Conservation (phyloP, 2,113 vertebrate species). For the Crypturellus undulatus region DNA sequence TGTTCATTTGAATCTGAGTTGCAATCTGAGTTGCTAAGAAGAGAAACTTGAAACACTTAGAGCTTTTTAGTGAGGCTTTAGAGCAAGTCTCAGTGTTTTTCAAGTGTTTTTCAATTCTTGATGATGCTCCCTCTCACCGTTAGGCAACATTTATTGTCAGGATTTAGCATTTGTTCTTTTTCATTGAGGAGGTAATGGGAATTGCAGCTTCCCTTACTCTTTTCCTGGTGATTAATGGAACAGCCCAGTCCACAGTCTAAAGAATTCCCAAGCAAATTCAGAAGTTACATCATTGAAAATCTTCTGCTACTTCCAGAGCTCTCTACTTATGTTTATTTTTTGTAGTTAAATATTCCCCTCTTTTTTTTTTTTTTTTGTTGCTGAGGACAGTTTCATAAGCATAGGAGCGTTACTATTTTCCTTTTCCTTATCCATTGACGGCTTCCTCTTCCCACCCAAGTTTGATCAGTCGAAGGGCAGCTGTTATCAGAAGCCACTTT, state of each 20-base stretch:
- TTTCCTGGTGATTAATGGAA: not conserved
- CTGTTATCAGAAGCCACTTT: slow-evolving; percentile 21
- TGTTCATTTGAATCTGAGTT: too few species aligned
- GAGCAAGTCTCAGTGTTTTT: not conserved
- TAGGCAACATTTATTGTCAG: not conserved
- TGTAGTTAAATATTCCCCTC: not conserved
- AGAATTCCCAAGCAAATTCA: not conserved
- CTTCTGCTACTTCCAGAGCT: not conserved
- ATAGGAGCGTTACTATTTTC: not conserved
- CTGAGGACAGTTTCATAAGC: not conserved
- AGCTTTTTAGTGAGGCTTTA: not conserved
- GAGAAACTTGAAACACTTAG: not conserved
- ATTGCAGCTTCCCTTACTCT: not conserved
- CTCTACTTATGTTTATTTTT: not conserved
- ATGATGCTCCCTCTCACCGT: not conserved
- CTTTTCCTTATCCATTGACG: not conserved
- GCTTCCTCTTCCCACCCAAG: not conserved
- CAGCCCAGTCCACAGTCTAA: not conserved
- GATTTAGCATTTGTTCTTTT: not conserved
- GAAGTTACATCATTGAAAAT: not conserved
- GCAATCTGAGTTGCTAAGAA: not conserved
- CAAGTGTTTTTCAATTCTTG: not conserved
- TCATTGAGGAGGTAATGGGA: not conserved
- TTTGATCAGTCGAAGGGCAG: not conserved
- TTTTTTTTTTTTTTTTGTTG: not conserved